Evolutionary conservation across 2,113 vertebrate species (phyloP).

Genomic region (Sander lucioperca): DNA sequence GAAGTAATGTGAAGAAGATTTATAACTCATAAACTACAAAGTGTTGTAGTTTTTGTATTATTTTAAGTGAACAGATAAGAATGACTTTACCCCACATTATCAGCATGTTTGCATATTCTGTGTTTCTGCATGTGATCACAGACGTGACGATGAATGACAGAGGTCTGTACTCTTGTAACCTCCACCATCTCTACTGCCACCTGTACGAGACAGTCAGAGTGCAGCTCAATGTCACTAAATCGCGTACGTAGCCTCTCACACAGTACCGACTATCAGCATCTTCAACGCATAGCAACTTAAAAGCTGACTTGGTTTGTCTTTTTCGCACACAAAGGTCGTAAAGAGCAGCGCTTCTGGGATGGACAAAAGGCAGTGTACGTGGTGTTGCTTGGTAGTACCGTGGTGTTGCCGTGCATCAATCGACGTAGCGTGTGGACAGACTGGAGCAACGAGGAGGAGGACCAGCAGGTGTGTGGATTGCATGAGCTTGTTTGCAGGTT

Average conservation of each 20-base stretch:
- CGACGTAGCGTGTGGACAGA: conserved; percentile 90
- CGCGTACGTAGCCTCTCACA: conserved; percentile 80
- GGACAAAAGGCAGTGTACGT: conserved; percentile 91
- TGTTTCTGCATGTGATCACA: conserved; percentile 48
- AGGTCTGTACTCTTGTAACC: conserved; percentile 93
- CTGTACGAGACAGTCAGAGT: conserved; percentile 89
- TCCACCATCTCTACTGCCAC: conserved; percentile 96
- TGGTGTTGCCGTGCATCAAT: conserved; percentile 90
- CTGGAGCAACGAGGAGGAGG: conserved; percentile 89
- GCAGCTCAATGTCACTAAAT: conserved; percentile 87
- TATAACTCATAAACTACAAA: neutral
- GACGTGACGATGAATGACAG: conserved; percentile 84
- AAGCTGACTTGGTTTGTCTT: neutral
- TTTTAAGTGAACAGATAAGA: neutral
- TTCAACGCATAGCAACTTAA: neutral
- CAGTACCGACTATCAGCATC: neutral
- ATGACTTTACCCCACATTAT: neutral
- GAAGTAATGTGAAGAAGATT: neutral
- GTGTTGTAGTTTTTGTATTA: neutral
- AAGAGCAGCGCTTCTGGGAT: conserved; percentile 87
- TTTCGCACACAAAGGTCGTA: conserved; percentile 78
- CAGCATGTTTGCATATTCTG: neutral
- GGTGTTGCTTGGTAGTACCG: conserved; percentile 84
- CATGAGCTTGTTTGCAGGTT: conserved; percentile 1
- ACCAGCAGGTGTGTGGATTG: conserved; percentile 84